Base-by-base conservation (phyloP, 92 coral and sea anemone genomes). In the Palythoa grandiflora region DNA sequence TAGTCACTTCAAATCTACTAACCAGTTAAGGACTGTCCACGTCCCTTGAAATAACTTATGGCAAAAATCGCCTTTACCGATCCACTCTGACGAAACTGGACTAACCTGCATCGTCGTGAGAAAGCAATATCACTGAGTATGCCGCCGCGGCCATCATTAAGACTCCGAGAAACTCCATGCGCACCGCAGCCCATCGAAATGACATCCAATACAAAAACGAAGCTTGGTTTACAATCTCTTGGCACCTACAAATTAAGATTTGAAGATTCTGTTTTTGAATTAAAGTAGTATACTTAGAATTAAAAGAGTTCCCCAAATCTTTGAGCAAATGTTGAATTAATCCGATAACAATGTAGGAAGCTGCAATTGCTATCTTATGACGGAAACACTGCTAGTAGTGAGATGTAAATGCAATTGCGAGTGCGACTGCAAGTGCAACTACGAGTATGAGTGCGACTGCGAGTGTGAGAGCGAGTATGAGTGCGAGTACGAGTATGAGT, bases 91-190 rank as follows among this genome's bases (percentile, higher is more conserved):
- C 3, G n/a, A 78, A 8, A 14, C 73, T 47, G 5, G 10, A 17
- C 85, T 38, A 47, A 81, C 86, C 86, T 81, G 86, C 60, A 28
- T 81, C 86, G 44, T 81, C 86, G 5, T 36, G 39, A 40, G 75
- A 81, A 19, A 63, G 11, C 47, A 81, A 15, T 54, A 81, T 66
- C 40, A 81, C 86, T 48, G 86, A 66, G 66, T 81, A 81, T 19
- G 75, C 74, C 13, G 75, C 74, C n/a, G 20, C 74, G 10, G 86
- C 86, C 86, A 81, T 81, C 59, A 81, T 71, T 35, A 81, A 13
- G 40, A 81, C 86, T 81, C 75, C 86, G 3, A 81, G 38, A 51
- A 66, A 65, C 39, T 81, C 86, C 75, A 81, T 81, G 55, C 86
- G 74, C 17, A 81, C 75, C 20, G 86, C 75, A 10, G 21, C 86